Evolutionary conservation across 2,797 vertebrate species (phyloP), one percentile per base, ranked within the genome.

Genomic region (Megalops cyprinoides): DNA sequence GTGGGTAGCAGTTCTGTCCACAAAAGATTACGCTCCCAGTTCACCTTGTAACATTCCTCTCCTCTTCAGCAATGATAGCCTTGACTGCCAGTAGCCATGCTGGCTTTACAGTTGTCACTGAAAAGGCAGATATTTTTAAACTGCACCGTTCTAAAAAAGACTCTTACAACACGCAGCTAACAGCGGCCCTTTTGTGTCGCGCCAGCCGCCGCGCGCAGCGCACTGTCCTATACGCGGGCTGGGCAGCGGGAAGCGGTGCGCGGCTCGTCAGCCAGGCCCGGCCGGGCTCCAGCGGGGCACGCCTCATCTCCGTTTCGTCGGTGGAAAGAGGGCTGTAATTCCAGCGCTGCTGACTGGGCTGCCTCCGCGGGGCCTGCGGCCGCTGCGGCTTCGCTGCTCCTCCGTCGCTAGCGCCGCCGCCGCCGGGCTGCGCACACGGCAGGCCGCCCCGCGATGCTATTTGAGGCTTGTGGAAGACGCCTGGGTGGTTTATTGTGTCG

Each of bases 401-500:
- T 71, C 39, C 23, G 37, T 10, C 67, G 7, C 37, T 28, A 31
- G 60, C 9, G 18, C 31, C 14, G 34, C 31, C 14, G 34, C 31
- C 18, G 67, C 67, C 15, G 15, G 60, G 60, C 60, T 31, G 60
- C 31, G 67, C 37, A 8, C 67, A n/a, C 15, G 67, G 67, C 67
- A 20, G 67, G 20, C 18, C 1, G 67, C 39, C 67, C 9, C 9
- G 31, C 23, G 8, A 20, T 46, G 34, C 75, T 76, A 55, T 76
- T 39, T 67, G 77, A 65, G 77, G 56, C 20, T 31, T 25, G 42
- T 65, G 58, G 39, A 28, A 46, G 58, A 53, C 34, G 74, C 74
- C 58, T 67, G 80, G 60, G 34, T 60, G 81, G 51, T 81, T 44
- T 60, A 20, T 60, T 34, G 39, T 81, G 82, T 78, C 78, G 53